Conservation (phyloP, 2,113 vertebrate genomes). For the Pelodiscus sinensis region DNA sequence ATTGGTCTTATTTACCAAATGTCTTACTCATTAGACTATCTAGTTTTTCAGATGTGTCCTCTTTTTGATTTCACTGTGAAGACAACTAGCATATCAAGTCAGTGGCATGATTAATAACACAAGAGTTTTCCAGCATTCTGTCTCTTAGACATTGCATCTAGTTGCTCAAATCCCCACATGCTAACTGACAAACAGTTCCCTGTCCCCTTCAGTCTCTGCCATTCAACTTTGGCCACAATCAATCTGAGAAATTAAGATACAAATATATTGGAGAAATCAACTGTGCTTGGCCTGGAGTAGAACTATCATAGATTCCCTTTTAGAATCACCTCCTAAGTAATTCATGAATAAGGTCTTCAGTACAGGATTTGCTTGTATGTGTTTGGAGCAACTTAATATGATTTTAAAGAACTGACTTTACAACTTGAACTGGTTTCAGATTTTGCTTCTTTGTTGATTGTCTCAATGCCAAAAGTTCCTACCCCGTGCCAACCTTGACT, state of each 20-base stretch:
- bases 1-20: slow-evolving; percentile 81
- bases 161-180: neutral
- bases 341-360: accelerated
- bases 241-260: neutral
- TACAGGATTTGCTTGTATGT: neutral
- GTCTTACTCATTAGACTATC: slow-evolving; percentile 80
- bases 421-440: neutral
- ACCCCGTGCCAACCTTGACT: neutral
- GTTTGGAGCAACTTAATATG: neutral
- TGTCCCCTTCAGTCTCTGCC: neutral
- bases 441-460: neutral
- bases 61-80: slow-evolving; percentile 45
- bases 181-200: neutral
- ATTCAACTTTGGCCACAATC: neutral
- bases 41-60: slow-evolving; percentile 73
- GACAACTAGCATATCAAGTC: slow-evolving; percentile 29
- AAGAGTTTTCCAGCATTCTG: neutral
- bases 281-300: neutral
- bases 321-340: neutral
- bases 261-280: neutral
- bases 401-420: neutral
- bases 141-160: neutral
- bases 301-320: neutral
- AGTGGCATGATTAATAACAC: neutral
- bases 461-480: neutral